Percentiles rank a stretch among this genome's conserved stretches.
Conservation (phyloP, 2,113 vertebrate genomes). For the Progne subis region DNA sequence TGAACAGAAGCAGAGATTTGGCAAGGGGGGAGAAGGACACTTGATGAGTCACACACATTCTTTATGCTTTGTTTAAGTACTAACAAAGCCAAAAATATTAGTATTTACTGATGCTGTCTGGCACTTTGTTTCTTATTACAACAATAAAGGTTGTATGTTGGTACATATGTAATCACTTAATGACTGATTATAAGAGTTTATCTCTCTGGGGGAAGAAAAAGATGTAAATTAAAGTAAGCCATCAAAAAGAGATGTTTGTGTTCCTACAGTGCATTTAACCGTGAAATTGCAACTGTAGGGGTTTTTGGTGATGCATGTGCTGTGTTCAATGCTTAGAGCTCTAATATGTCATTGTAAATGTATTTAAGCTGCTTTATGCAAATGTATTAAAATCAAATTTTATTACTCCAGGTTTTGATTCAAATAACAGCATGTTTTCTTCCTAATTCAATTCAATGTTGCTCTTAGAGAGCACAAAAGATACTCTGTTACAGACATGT, state of each 20-base stretch:
- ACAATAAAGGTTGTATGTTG: background rate
- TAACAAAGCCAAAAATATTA: conserved; percentile 53
- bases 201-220: conserved; percentile 27
- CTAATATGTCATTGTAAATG: conserved; percentile 55
- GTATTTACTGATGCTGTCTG: conserved; percentile 47
- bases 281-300: conserved; percentile 44
- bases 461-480: background rate
- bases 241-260: conserved; percentile 45
- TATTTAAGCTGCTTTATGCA: conserved; percentile 64
- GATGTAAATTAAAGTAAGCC: conserved; percentile 62
- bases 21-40: background rate
- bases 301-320: conserved; percentile 40
- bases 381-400: conserved; percentile 45
- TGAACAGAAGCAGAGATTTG: conserved; percentile 2
- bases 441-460: conserved; percentile 5
- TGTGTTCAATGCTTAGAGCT: conserved; percentile 35
- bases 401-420: conserved; percentile 34
- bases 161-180: conserved; percentile 31
- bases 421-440: conserved; percentile 49
- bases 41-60: background rate
- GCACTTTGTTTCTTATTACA: conserved; percentile 47
- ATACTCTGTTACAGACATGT: background rate
- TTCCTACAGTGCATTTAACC: conserved; percentile 62
- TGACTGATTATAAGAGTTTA: conserved; percentile 48
- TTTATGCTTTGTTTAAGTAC: conserved; percentile 61